Percentiles rank a stretch among this genome's conserved stretches.
phyloP scores from a whole-genome alignment of 1,140 invertebrate species.

The Drosophila aff. region DNA sequence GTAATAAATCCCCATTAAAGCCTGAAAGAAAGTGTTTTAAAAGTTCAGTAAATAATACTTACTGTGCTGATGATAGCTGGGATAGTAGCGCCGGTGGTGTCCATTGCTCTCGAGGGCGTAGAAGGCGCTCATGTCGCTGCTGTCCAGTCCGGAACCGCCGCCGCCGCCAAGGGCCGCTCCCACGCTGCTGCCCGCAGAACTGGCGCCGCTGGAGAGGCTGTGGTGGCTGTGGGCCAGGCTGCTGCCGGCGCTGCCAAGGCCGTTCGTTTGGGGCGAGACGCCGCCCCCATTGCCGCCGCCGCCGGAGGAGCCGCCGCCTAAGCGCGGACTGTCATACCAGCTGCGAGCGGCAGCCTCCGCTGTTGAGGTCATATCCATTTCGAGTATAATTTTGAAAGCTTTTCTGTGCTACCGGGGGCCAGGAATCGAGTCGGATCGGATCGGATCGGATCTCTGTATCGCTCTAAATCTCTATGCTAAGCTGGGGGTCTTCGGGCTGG shows the following conservation, averaged over 20 bases:
- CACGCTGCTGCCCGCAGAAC: constrained; percentile 71
- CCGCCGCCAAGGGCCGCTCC: constrained; percentile 69
- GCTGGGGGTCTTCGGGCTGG: background rate
- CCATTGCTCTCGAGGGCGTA: constrained; percentile 84
- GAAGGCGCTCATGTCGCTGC: constrained; percentile 84
- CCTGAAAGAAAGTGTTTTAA: background rate
- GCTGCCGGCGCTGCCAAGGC: constrained; percentile 72
- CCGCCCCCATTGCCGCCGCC: constrained; percentile 58
- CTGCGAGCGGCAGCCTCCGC: constrained; percentile 85
- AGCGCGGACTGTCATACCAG: constrained; percentile 84
- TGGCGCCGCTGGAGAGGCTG: constrained; percentile 76
- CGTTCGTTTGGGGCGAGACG: constrained; percentile 80
- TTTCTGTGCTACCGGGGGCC: constrained; percentile 61
- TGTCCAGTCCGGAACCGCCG: constrained; percentile 73
- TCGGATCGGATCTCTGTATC: constrained; percentile 23
- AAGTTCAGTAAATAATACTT: constrained; percentile 36
- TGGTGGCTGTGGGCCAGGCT: constrained; percentile 81
- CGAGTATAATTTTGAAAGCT: constrained; percentile 85
- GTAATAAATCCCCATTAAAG: background rate
- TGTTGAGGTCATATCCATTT: constrained; percentile 85
- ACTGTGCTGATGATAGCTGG: constrained; percentile 85
- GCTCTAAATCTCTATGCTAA: constrained; percentile 5
- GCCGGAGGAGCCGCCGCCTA: constrained; percentile 65
- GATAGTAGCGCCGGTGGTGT: constrained; percentile 84
- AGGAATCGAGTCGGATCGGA: constrained; percentile 43